These are phyloP conservation scores for Oxytorus armatus DNA, from an alignment of 2,888 invertebrate genomes.

Conservation along the genomic window DNA sequence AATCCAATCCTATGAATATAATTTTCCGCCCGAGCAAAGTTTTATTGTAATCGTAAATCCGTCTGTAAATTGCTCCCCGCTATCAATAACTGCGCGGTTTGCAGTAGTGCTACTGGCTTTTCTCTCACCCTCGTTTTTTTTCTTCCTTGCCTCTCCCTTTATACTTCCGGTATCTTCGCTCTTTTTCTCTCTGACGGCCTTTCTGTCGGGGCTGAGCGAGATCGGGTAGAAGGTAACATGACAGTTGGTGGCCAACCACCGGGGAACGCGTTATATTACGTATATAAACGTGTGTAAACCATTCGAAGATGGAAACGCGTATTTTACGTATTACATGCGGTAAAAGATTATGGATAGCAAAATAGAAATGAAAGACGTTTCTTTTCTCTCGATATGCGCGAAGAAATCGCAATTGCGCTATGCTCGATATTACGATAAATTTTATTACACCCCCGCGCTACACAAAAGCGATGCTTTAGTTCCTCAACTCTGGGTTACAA, in stretches of 20 bases:
- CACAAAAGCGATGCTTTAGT: not conserved
- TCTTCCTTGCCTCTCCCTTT: conserved; percentile 25
- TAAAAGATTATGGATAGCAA: conserved; percentile 41
- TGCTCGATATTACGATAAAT: not conserved
- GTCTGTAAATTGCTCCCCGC: conserved; percentile 81
- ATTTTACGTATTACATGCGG: conserved; percentile 41
- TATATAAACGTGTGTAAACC: conserved; percentile 26
- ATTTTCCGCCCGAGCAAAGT: conserved; percentile 83
- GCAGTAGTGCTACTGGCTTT: conserved; percentile 67
- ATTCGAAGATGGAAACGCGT: conserved; percentile 10
- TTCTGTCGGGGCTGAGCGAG: conserved; percentile 43
- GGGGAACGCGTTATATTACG: conserved; percentile 35
- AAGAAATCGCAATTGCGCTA: conserved; percentile 1
- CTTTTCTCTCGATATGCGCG: not conserved
- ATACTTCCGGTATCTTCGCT: conserved; percentile 19
- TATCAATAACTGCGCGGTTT: conserved; percentile 80
- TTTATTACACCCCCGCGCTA: not conserved
- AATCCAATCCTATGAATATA: conserved; percentile 84
- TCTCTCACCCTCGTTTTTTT: conserved; percentile 25
- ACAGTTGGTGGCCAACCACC: conserved; percentile 29
- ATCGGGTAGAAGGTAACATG: conserved; percentile 45
- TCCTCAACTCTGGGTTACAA: not conserved
- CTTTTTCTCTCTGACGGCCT: conserved; percentile 36
- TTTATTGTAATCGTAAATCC: conserved; percentile 84
- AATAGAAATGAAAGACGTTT: conserved; percentile 46